Base-by-base conservation (phyloP, 2,888 invertebrate species). In the Stenotaenia linearis region DNA sequence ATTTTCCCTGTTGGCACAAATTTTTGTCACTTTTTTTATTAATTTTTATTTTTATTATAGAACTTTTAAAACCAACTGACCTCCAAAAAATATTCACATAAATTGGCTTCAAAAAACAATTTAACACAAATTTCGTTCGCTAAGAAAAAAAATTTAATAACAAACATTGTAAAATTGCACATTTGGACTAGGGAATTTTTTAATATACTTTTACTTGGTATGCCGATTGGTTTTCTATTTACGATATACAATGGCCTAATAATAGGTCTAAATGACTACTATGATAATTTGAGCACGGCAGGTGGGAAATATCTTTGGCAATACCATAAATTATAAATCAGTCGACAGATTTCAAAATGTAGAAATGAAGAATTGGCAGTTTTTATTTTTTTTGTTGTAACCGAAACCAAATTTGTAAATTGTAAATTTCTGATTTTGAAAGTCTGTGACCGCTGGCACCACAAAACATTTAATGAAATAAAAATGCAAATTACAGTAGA, bases 81-180 rank as follows among this genome's bases (percentile, higher is more conserved):
- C 28, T 69, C 69, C 23, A 69, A 69, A 69, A 69, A 69, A 69
- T 69, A 69, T 69, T 69, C 69, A 69, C 69, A 69, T 28, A 69
- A 28, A 28, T 69, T 69, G 25, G 25, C n/a, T 69, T 69, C 25
- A 5, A 28, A 28, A 69, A 69, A 69, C 23, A 69, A 69, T 28
- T 69, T 69, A 69, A 69, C 69, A 69, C 23, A 69, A 28, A 1
- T 28, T 28, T n/a, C 12, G 28, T 69, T 69, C 23, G 25, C 69
- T 69, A 69, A 69, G 69, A 23, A 69, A 69, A 61, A 69, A 69
- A 69, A 69, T n/a, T 50, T 50, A 69, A 69, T 69, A 69, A 69
- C 69, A 69, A 69, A 69, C 69, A 69, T 69, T 69, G 69, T 69
- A 69, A 69, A n/a, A 69, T 50, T 69, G 69, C 69, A 69, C 69